Evolutionary conservation across 2,113 vertebrate species (phyloP), one percentile per base, ranked within the genome.

Genomic region (Zosterops japonicus): DNA sequence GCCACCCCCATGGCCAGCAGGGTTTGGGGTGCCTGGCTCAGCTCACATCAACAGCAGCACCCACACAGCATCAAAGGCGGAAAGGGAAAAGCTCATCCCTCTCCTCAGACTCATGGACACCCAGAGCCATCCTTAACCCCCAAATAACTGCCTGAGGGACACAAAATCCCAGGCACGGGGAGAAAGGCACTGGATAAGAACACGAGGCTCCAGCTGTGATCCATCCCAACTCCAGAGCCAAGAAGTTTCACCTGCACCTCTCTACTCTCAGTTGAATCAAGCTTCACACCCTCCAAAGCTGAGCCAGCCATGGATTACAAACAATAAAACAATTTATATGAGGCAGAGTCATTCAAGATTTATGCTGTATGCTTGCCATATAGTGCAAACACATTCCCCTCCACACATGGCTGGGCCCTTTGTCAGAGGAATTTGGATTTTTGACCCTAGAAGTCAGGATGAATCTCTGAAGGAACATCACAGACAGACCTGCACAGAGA

Each of bases 381-480:
- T 50, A 94, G 69, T 12, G 35, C 88, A 90, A 83, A 79, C 60
- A 39, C 69, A 42, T 88, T 83, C 81, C 70, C 41, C 74, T 91
- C 69, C 0, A 0, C 87, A 83, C 4, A 1, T 57, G 36, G 76
- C 85, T 41, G 35, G 33, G 72, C 65, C 17, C 35, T 89, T 87
- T 64, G 56, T 93, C 89, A 80, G 55, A 95, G 60, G 36, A 94
- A 87, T 79, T 75, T 53, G 64, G 67, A 87, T 55, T 76, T 81
- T 56, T 95, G 91, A 96, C 88, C 81, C 31, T 53, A 60, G 42
- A 83, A 89, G 89, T 89, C 77, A 84, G 25, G 55, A 70, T 28
- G 42, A 91, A 86, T 94, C 89, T 90, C 89, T 4, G 14, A 91
- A 95, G 74, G 22, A 87, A 67, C 71, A 92, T 90, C 83, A 88